Base-by-base conservation (phyloP, 2,113 vertebrate species). In the Neogale vison region DNA sequence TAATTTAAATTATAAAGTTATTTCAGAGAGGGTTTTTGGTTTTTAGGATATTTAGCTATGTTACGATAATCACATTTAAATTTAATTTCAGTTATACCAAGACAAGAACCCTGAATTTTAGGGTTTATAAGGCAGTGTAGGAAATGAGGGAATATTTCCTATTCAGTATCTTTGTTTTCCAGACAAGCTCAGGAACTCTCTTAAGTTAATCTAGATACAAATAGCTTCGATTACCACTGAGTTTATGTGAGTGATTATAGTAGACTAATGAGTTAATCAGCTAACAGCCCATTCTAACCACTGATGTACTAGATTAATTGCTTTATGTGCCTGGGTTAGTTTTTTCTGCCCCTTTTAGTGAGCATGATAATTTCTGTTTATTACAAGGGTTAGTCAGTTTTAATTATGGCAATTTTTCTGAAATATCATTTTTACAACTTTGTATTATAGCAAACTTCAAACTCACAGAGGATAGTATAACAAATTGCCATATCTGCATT, bases 301-400 rank as follows among this genome's bases (percentile, higher is more conserved):
- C 23, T 34, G 69, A 87, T 57, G 17, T 42, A 26, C 76, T 45
- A 50, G 39, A 88, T 55, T 39, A 47, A 23, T 95, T 85, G 61
- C 85, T 94, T 95, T 77, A 61, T 96, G 50, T 80, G 47, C 21
- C 69, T 83, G 84, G 67, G 45, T 96, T 93, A 42, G 90, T 93
- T 93, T 93, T 47, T 47, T 63, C 93, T 83, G 65, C 55, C 50
- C 86, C 52, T 82, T 95, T 52, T 71, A 93, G 55, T 83, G 69
- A 90, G 45, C 77, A 3, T 72, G 67, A 18, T 96, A 72, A 88
- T 95, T 97, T 96, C 90, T 94, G 61, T 90, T 97, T 97, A 95
- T 95, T 76, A 83, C 59, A 95, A 96, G 74, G 13, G 45, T 90
- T 85, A 89, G 92, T 95, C 55, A 91, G 31, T 96, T 97, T 95